Evolutionary conservation across 2,888 invertebrate genomes (phyloP).

Genomic region (Andrena hattorfiana): DNA sequence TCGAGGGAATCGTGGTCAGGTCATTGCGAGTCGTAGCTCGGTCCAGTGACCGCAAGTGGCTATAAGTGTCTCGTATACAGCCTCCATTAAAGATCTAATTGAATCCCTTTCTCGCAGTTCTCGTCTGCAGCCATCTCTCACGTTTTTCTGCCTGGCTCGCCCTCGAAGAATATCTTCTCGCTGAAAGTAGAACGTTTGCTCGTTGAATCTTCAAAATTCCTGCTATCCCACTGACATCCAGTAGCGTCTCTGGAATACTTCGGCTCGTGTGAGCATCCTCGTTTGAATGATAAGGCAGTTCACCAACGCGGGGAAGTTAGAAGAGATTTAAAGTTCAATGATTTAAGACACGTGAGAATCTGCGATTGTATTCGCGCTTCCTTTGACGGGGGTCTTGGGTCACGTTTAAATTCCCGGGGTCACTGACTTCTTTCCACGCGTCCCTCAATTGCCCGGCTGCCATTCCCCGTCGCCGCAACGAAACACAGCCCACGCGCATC

Average conservation of each 20-base stretch:
- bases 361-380: neutral
- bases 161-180: neutral
- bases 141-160: neutral
- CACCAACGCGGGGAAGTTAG: too few relatives aligned
- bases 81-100: conserved; percentile 68
- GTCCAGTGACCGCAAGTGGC: conserved; percentile 78
- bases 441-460: conserved; percentile 34
- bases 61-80: conserved; percentile 69
- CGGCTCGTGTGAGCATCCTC: too few relatives aligned
- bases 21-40: conserved; percentile 74
- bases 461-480: conserved; percentile 13
- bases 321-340: too few relatives aligned
- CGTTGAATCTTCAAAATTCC: neutral
- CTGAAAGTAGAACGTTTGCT: neutral
- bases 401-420: conserved; percentile 20
- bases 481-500: conserved; percentile 8
- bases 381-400: neutral
- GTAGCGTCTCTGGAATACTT: too few relatives aligned
- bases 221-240: too few relatives aligned
- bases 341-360: conserved; percentile 10
- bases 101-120: conserved; percentile 61
- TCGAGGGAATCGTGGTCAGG: conserved; percentile 67
- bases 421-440: conserved; percentile 37
- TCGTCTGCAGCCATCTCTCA: neutral
- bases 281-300: too few relatives aligned